Percentiles rank a stretch among this genome's conserved stretches.
phyloP scores from a whole-genome alignment of 2,888 invertebrate genomes.

The Clistopyga incitator region DNA sequence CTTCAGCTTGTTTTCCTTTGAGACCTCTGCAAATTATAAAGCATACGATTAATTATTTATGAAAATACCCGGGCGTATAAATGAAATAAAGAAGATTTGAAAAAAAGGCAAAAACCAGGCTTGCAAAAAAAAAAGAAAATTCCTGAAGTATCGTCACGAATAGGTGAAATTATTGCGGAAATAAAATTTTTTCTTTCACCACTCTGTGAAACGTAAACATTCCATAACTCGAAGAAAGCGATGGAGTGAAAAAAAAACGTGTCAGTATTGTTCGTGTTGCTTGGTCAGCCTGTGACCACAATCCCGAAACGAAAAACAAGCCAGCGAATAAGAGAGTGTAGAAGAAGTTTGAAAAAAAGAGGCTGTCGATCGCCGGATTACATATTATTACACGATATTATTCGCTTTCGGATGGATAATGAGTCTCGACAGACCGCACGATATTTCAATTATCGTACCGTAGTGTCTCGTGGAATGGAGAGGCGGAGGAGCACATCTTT shows the following conservation, averaged over 20 bases:
- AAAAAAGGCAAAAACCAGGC: no score
- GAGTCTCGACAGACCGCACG: conserved; percentile 60
- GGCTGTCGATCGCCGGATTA: conserved; percentile 24
- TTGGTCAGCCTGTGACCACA: conserved; percentile 2
- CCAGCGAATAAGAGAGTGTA: conserved; percentile 1
- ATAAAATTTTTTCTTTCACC: background rate
- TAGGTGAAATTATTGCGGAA: background rate
- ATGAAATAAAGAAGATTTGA: no score
- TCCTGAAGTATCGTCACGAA: no score
- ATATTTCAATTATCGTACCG: conserved; percentile 59
- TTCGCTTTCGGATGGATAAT: conserved; percentile 45
- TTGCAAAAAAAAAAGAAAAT: background rate
- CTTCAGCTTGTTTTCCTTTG: no score
- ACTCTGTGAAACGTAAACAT: background rate
- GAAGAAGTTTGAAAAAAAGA: background rate
- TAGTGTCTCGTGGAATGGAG: background rate
- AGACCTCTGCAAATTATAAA: no score
- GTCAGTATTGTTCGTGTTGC: background rate
- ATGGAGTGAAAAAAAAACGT: conserved; percentile 23
- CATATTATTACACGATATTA: conserved; percentile 40
- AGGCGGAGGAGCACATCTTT: conserved; percentile 38
- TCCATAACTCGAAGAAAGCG: background rate
- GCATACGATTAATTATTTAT: no score
- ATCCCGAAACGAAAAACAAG: conserved; percentile 1
- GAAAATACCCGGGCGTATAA: no score